Conservation (phyloP, 2,797 vertebrate genomes). For the Enteromius viviparus region DNA sequence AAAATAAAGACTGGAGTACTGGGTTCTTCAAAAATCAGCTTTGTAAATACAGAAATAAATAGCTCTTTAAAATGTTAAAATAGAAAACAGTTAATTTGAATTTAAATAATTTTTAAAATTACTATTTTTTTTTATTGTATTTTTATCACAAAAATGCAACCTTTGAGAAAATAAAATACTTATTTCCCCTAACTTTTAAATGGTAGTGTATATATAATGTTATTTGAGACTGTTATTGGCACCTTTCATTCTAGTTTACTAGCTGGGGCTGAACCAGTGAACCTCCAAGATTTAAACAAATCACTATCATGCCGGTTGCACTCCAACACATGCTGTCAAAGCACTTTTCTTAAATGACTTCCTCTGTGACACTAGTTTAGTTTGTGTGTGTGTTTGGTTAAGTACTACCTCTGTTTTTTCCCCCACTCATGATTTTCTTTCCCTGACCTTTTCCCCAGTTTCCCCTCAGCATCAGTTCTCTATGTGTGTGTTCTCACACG, state of each 20-base stretch:
- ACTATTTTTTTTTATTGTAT: background rate
- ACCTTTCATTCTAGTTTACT: background rate
- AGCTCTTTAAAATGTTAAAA: background rate
- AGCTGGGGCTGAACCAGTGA: background rate
- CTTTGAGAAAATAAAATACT: background rate
- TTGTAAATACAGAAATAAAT: background rate
- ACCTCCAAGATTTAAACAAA: background rate
- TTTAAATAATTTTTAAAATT: background rate
- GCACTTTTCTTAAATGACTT: constrained; percentile 32
- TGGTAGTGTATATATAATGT: background rate
- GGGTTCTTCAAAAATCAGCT: background rate
- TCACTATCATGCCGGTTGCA: background rate
- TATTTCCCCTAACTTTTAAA: background rate
- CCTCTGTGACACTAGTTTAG: constrained; percentile 19
- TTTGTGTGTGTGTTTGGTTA: constrained; percentile 4
- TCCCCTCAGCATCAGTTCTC: constrained; percentile 11
- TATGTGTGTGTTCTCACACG: background rate
- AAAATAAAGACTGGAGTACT: background rate
- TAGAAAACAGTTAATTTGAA: background rate
- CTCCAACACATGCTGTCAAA: constrained; percentile 23
- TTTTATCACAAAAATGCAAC: background rate
- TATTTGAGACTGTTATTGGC: background rate
- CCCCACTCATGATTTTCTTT: constrained; percentile 8
- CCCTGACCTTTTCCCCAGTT: constrained; percentile 50
- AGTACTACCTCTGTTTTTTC: constrained; percentile 42